Conservation (phyloP, 2,113 vertebrate genomes). For the Thymallus thymallus region DNA sequence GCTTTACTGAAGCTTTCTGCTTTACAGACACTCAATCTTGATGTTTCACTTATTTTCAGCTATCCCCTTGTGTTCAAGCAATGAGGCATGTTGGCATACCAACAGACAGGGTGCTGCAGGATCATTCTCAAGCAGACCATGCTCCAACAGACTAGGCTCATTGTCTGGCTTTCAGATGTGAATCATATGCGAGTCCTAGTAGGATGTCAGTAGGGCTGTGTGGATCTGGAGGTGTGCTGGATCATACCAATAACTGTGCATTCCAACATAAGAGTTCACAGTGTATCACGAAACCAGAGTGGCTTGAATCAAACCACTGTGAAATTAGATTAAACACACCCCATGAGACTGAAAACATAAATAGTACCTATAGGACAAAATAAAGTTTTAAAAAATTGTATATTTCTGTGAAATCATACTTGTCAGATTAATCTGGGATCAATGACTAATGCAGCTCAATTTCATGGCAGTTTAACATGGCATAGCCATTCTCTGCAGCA, state of each 20-base stretch:
- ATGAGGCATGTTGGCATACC: slow-evolving; percentile 11
- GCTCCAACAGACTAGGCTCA: background rate
- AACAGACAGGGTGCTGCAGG: slow-evolving; percentile 4
- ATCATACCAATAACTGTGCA: background rate
- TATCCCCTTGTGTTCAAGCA: background rate
- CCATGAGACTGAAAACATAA: background rate
- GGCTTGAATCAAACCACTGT: slow-evolving; percentile 4
- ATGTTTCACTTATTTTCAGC: slow-evolving; percentile 1
- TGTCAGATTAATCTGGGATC: background rate
- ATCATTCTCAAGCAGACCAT: background rate
- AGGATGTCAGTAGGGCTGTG: background rate
- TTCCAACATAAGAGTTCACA: background rate
- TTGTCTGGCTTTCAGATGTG: background rate
- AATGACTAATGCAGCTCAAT: background rate
- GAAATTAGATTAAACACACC: background rate
- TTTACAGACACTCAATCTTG: background rate
- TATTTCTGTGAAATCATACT: background rate
- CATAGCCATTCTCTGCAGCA: background rate
- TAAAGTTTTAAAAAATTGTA: background rate
- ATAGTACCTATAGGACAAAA: background rate
- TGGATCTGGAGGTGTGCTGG: background rate
- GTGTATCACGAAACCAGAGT: background rate
- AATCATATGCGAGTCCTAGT: background rate
- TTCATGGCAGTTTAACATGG: too few relatives aligned
- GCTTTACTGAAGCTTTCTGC: background rate